Conservation (phyloP, 2,113 vertebrate species). For the Arothron firmamentum region DNA sequence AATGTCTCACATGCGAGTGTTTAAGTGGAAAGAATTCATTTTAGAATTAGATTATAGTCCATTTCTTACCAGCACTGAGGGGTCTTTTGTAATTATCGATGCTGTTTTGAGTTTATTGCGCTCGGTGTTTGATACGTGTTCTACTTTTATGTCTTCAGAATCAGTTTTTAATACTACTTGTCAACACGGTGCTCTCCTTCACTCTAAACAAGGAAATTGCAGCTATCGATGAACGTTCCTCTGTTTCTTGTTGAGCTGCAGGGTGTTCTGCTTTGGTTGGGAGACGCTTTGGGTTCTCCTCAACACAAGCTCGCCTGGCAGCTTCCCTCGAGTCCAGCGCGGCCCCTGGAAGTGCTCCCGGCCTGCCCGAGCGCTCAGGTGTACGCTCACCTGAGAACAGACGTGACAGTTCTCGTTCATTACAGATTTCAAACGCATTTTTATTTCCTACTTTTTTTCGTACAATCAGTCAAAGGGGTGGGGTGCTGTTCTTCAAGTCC, state of each 20-base stretch:
- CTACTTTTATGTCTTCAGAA: conserved; percentile 67
- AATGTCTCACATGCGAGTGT: conserved; percentile 31
- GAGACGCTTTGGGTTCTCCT: conserved; percentile 16
- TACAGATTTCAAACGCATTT: conserved; percentile 29
- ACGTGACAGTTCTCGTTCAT: conserved; percentile 11
- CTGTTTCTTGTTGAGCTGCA: conserved; percentile 48
- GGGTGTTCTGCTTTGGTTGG: conserved; percentile 48
- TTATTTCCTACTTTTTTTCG: conserved; percentile 2
- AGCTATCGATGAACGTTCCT: conserved; percentile 70
- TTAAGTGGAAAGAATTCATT: conserved; percentile 28
- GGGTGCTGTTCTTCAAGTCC: conserved; percentile 32
- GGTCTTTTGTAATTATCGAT: conserved; percentile 68
- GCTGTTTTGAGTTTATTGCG: conserved; percentile 68
- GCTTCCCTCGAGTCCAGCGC: conserved; percentile 45
- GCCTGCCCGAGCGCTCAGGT: conserved; percentile 2
- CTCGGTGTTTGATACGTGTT: conserved; percentile 69
- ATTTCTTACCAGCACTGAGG: conserved; percentile 74
- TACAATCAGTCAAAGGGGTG: conserved; percentile 23
- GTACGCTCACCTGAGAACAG: conserved; percentile 42
- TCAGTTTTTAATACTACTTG: conserved; percentile 65
- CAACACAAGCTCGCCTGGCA: conserved; percentile 39
- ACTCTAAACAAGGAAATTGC: conserved; percentile 77
- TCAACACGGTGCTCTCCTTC: conserved; percentile 76
- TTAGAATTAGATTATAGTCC: conserved; percentile 48
- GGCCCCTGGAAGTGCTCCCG: conserved; percentile 16